Conservation (phyloP, 2,113 vertebrate species). For the Sphaerodactylus townsendi region DNA sequence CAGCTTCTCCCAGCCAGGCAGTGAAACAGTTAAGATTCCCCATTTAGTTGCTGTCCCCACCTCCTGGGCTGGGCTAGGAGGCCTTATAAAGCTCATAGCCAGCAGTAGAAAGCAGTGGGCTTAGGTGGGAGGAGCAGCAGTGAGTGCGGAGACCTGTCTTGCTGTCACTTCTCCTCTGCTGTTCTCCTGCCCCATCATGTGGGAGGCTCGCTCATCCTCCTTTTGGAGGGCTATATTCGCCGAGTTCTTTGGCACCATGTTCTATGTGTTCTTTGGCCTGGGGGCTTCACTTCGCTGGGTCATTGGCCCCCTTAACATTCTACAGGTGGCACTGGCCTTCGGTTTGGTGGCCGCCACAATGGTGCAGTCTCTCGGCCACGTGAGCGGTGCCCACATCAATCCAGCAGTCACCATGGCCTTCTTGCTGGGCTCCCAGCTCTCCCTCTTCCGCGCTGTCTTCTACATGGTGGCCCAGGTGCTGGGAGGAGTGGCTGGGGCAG, state of each 20-base stretch:
- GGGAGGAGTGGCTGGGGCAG: conserved; percentile 88
- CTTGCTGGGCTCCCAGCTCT: conserved; percentile 91
- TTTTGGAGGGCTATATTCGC: conserved; percentile 95
- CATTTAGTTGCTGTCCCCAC: conserved; percentile 47
- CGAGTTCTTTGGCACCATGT: conserved; percentile 93
- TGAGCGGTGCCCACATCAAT: conserved; percentile 93
- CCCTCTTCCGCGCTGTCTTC: conserved; percentile 86
- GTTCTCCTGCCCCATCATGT: conserved; percentile 78
- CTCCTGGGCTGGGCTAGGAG: conserved; percentile 53
- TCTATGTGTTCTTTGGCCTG: conserved; percentile 91
- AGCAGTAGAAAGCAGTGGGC: conserved; percentile 47
- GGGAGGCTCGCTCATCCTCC: conserved; percentile 91
- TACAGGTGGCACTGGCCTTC: conserved; percentile 89
- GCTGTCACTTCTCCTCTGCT: conserved; percentile 17
- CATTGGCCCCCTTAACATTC: conserved; percentile 82
- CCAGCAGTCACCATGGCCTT: conserved; percentile 92
- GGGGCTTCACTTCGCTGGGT: conserved; percentile 89
- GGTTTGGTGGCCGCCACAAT: conserved; percentile 89
- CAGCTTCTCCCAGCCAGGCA: not conserved
- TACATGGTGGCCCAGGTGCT: conserved; percentile 89
- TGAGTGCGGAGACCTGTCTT: conserved; percentile 26
- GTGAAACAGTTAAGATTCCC: conserved; percentile 66
- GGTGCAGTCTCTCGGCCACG: conserved; percentile 88
- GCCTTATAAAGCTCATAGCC: conserved; percentile 68
- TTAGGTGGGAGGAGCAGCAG: conserved; percentile 28